Evolutionary conservation across 1,140 invertebrate genomes (phyloP), one percentile per base, ranked within the genome.

Genomic region (Hycleus cichorii): DNA sequence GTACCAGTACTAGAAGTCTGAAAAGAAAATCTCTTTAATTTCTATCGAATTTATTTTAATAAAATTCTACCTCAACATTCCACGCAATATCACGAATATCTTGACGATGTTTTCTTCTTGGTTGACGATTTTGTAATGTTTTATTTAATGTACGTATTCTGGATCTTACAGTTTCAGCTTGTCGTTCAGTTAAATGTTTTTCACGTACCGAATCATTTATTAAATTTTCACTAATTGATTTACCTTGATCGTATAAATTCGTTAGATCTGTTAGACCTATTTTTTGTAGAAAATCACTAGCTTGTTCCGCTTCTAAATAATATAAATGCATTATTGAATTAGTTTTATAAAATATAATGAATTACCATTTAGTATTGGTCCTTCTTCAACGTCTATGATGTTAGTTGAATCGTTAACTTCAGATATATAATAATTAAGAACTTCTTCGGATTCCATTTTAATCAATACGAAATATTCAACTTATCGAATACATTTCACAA

Each of bases 51-150:
- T 51, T 11, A 39, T 27, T 57, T 10, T 8, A 39, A 18, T 48
- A 27, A 7, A 54, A 52, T 56, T 57, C 12, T 73, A 85, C 87
- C 80, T 90, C 88, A 51, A 87, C 77, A 74, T 91, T 87, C 73
- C 85, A 82, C 67, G 90, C 86, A 40, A 90, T 83, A 73, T 90
- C 85, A 66, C 88, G 76, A 47, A 90, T 89, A 67, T 90, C 87
- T 11, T 83, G 80, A 62, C 84, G 70, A 67, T 77, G 74, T 68
- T 83, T 76, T 40, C 80, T 75, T 57, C 81, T 80, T 65, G 86
- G 81, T 39, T 82, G 82, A 47, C 82, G 76, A 62, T 81, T 83
- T 12, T 87, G 80, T 1, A 90, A 81, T 2, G 89, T 91, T 57
- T 87, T 82, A 78, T 92, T 92, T 3, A 92, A 77, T 1, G 86